phyloP scores from a whole-genome alignment of 2,113 vertebrate species.

The Perca flavescens region DNA sequence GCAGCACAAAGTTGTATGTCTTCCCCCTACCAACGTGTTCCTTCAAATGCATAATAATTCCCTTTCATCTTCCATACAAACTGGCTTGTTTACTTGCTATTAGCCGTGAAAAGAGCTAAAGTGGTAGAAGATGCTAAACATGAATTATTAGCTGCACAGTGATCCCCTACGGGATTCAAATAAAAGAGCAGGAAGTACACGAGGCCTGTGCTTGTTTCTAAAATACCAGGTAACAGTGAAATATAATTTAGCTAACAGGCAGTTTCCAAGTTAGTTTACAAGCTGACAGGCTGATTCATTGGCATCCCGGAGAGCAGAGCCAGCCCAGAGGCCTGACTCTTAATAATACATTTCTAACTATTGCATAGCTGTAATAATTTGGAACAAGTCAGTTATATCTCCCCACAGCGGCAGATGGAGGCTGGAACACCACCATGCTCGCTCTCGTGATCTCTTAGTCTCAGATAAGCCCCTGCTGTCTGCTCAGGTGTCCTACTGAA shows the following conservation, averaged over 20 bases:
- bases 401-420: slow-evolving; percentile 2
- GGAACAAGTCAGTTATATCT: slow-evolving; percentile 22
- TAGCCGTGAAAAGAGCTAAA: slow-evolving; percentile 31
- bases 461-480: slow-evolving; percentile 1
- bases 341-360: slow-evolving; percentile 40
- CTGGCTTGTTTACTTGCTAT: slow-evolving; percentile 31
- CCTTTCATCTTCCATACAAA: slow-evolving; percentile 23
- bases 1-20: slow-evolving; percentile 18
- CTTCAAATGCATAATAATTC: slow-evolving; percentile 23
- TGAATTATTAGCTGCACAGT: slow-evolving; percentile 17
- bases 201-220: slow-evolving; percentile 2
- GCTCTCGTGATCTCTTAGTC: slow-evolving; percentile 18
- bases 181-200: slow-evolving; percentile 19
- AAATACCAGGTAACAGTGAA: slow-evolving; percentile 28
- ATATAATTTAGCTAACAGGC: slow-evolving; percentile 25
- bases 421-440: slow-evolving; percentile 18
- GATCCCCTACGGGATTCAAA: slow-evolving; percentile 21
- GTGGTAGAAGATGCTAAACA: slow-evolving; percentile 17
- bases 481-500: slow-evolving; percentile 13
- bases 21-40: background rate
- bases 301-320: slow-evolving; percentile 43
- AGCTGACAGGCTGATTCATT: slow-evolving; percentile 46
- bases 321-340: slow-evolving; percentile 28
- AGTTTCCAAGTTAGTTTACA: slow-evolving; percentile 39
- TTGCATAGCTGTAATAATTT: slow-evolving; percentile 42